phyloP scores from a whole-genome alignment of 2,888 invertebrate species.

The Scaptomyza tumidula region DNA sequence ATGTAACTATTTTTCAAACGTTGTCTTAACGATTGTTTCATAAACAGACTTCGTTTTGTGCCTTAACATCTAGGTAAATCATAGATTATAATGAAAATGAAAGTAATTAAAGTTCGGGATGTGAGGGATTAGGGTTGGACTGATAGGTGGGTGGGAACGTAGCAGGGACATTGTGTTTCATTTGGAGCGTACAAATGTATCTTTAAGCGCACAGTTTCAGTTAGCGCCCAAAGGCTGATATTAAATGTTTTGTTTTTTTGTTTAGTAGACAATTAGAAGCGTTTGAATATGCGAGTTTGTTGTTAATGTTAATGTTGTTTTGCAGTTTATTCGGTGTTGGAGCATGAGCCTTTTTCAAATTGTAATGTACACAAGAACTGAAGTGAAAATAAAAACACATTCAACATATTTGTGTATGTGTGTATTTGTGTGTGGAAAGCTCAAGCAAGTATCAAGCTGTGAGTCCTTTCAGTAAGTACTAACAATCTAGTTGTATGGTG shows the following conservation, averaged over 20 bases:
- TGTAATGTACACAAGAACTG: conserved; percentile 46
- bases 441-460: conserved; percentile 59
- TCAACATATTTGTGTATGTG: conserved; percentile 14
- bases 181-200: conserved; percentile 39
- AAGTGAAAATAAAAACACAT: conserved; percentile 42
- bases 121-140: conserved; percentile 15
- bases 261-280: conserved; percentile 71
- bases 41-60: conserved; percentile 61
- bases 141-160: conserved; percentile 22
- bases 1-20: conserved; percentile 12
- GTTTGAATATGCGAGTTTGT: conserved; percentile 45
- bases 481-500: conserved; percentile 18
- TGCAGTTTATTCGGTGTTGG: conserved; percentile 72
- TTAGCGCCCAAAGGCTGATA: conserved; percentile 39
- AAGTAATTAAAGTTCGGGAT: conserved; percentile 65
- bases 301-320: conserved; percentile 38
- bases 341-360: conserved; percentile 64
- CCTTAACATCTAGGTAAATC: conserved; percentile 57
- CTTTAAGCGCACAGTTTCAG: conserved; percentile 57
- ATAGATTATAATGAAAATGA: conserved; percentile 60
- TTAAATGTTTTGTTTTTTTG: conserved; percentile 14
- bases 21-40: conserved; percentile 13
- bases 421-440: conserved; percentile 30
- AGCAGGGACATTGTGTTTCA: conserved; percentile 47
- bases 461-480: conserved; percentile 34